A percentile compares a stretch with the other conserved stretches of the same genome.
Evolutionary conservation across 2,113 vertebrate species (phyloP).

Genomic region (Motacilla alba): DNA sequence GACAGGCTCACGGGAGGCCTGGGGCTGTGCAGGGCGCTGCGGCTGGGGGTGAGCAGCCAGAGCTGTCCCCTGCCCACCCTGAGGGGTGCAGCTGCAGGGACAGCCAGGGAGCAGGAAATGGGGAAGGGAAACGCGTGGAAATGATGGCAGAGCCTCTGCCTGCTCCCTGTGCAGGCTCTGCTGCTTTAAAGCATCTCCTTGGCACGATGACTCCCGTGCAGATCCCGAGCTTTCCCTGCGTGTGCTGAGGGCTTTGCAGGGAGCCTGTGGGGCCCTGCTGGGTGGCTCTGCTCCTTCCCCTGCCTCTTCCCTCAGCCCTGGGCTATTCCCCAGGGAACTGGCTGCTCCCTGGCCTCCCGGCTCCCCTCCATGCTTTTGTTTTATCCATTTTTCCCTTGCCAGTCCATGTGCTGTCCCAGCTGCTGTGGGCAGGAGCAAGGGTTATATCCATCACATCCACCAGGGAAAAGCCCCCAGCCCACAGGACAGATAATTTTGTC

Average conservation of each 20-base stretch:
- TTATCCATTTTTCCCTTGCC: background rate
- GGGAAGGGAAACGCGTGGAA: background rate
- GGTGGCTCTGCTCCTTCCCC: background rate
- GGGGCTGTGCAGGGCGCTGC: background rate
- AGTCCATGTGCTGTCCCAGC: accelerated
- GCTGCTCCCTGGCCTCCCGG: background rate
- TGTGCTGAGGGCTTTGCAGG: background rate
- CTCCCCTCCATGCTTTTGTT: background rate
- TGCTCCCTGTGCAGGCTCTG: background rate
- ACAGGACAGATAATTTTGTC: background rate
- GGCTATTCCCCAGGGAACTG: background rate
- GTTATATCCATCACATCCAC: accelerated
- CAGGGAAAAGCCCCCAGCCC: background rate
- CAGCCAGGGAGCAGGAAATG: background rate
- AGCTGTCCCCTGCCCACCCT: background rate
- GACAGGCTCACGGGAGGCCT: too few relatives aligned
- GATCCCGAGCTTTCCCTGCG: background rate
- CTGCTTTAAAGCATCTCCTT: background rate
- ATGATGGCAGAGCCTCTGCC: background rate
- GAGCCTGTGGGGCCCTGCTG: accelerated
- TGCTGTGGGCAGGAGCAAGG: background rate
- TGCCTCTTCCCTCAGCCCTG: background rate
- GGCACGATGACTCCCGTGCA: background rate
- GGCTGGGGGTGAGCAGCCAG: background rate
- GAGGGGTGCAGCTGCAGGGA: background rate